Percentiles rank a stretch among this genome's conserved stretches.
These are phyloP conservation scores for Thunnus maccoyii DNA, from an alignment of 2,113 vertebrate species.

Conservation along the genomic window DNA sequence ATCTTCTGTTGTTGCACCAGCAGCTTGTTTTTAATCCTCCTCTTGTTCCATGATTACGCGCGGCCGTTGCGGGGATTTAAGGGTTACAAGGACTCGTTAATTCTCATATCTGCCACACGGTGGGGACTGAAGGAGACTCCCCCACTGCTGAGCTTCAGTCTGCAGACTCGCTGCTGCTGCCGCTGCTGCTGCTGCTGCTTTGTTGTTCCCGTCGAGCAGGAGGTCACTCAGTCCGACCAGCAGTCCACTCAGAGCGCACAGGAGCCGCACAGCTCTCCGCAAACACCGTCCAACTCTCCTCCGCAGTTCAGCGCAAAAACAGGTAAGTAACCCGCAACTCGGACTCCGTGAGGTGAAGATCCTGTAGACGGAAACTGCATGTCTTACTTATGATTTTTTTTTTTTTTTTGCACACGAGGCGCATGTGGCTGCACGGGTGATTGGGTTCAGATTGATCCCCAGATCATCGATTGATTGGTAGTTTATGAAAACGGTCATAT, in stretches of 20 bases:
- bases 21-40: slow-evolving; percentile 5
- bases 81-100: slow-evolving; percentile 37
- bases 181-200: slow-evolving; percentile 6
- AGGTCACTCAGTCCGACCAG: slow-evolving; percentile 24
- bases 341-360: not conserved
- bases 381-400: no score
- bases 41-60: no score
- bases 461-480: accelerated
- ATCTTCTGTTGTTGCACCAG: not conserved
- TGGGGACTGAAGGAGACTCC: slow-evolving; percentile 23
- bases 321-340: slow-evolving; percentile 22
- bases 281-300: not conserved
- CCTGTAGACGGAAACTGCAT: not conserved
- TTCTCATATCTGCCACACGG: slow-evolving; percentile 63
- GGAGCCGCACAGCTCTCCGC: not conserved
- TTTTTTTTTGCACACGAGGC: slow-evolving; percentile 19
- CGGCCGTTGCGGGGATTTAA: slow-evolving; percentile 18
- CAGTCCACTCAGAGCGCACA: slow-evolving; percentile 3
- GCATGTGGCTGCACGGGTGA: slow-evolving; percentile 9
- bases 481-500: not conserved
- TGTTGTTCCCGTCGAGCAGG: slow-evolving; percentile 22
- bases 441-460: not conserved
- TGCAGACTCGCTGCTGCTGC: not conserved
- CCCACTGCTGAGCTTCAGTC: not conserved
- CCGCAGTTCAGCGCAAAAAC: not conserved